Conservation (phyloP, 2,113 vertebrate species). For the Ptyas mucosa region DNA sequence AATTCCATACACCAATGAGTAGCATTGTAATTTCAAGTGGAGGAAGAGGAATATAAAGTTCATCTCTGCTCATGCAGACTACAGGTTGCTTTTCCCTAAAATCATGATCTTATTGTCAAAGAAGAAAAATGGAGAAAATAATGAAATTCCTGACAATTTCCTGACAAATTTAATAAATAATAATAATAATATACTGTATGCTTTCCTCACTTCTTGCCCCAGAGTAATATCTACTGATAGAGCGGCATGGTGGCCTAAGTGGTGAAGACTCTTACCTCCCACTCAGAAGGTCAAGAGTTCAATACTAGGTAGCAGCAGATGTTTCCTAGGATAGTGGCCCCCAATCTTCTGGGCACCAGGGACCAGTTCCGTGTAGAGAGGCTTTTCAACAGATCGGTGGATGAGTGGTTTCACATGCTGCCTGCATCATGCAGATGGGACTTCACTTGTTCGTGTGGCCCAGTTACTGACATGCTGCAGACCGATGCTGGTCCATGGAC, state of each 20-base stretch:
- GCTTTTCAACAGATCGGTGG: too few relatives aligned
- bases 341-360: neutral
- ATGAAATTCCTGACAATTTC: neutral
- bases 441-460: neutral
- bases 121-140: neutral
- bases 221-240: neutral
- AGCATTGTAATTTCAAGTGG: neutral
- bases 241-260: neutral
- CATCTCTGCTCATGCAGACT: neutral
- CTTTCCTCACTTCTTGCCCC: neutral
- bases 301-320: neutral
- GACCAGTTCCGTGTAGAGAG: neutral
- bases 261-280: neutral
- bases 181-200: neutral
- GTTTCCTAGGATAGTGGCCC: neutral
- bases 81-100: neutral
- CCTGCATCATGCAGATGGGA: neutral
- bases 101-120: neutral
- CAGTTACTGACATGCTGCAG: neutral
- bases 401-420: neutral
- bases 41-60: neutral
- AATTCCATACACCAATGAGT: neutral
- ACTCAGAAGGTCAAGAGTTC: neutral
- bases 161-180: too few relatives aligned
- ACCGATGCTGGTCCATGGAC: neutral